Evolutionary conservation across 2,113 vertebrate genomes (phyloP).

Genomic region (Rhombomys opimus): DNA sequence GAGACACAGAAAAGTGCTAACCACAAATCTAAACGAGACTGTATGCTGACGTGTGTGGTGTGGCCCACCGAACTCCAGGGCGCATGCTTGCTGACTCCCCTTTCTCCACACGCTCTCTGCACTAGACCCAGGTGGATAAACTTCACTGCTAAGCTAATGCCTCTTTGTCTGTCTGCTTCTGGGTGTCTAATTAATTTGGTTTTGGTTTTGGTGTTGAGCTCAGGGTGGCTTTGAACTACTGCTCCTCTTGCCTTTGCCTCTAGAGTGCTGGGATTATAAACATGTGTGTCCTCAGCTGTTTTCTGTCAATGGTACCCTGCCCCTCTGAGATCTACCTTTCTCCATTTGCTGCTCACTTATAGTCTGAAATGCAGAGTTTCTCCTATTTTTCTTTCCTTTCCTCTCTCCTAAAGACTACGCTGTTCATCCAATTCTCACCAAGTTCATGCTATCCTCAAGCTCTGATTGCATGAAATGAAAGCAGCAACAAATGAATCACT

Average conservation of each 20-base stretch:
- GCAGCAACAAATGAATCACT: neutral
- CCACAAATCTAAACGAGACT: neutral
- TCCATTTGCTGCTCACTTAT: neutral
- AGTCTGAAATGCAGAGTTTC: neutral
- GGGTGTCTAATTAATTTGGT: neutral
- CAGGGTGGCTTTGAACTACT: neutral
- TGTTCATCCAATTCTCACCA: neutral
- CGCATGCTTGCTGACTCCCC: accelerated
- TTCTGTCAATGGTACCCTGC: neutral
- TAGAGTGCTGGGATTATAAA: neutral
- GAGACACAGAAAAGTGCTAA: neutral
- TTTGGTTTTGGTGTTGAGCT: neutral
- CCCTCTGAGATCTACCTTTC: neutral
- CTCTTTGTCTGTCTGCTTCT: neutral
- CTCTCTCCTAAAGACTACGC: too few species aligned
- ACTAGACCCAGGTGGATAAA: neutral
- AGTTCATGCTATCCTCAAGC: neutral
- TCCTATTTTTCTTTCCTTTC: neutral
- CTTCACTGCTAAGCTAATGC: neutral
- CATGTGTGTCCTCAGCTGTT: neutral
- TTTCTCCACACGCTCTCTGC: neutral
- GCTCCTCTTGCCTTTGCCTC: neutral
- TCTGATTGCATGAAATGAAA: neutral
- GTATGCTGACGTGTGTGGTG: neutral
- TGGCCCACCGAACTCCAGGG: accelerated